Conservation (phyloP, 92 coral and sea anemone genomes). For the Phenganax stokvisi region DNA sequence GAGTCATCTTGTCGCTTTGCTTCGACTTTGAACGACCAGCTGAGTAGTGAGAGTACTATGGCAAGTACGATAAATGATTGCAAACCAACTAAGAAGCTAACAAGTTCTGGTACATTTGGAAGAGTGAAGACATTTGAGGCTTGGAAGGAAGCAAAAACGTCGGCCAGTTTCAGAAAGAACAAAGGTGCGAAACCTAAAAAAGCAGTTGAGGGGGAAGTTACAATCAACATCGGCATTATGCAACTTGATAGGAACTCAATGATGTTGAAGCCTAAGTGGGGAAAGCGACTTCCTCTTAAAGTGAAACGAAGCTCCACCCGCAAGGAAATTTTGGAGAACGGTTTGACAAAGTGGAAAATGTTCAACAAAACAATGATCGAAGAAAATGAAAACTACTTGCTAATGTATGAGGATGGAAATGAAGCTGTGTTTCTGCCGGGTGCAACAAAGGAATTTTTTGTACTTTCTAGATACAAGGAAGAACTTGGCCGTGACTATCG, state of each 20-base stretch:
- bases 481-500: conserved; percentile 45
- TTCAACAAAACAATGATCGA: conserved; percentile 14
- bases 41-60: background rate
- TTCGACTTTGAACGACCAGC: background rate
- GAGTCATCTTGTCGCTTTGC: background rate
- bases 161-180: conserved; percentile 26
- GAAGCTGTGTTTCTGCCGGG: conserved; percentile 50
- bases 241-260: conserved; percentile 8
- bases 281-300: conserved; percentile 42
- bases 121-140: conserved; percentile 35
- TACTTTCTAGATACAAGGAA: conserved; percentile 43
- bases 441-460: conserved; percentile 37
- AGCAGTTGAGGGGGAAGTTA: conserved; percentile 28
- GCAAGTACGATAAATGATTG: background rate
- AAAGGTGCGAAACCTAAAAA: conserved; percentile 20
- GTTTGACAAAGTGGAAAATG: conserved; percentile 37
- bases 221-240: conserved; percentile 43
- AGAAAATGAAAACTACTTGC: conserved; percentile 44
- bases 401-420: conserved; percentile 44
- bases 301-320: conserved; percentile 16
- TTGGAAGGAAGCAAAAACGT: conserved; percentile 37
- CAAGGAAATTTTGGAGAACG: conserved; percentile 32
- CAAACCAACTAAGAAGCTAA: background rate
- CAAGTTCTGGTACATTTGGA: conserved; percentile 10
- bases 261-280: conserved; percentile 41